Percentiles rank a stretch among this genome's conserved stretches.
Conservation (phyloP, 2,888 invertebrate genomes). For the Antheraea yamamai region DNA sequence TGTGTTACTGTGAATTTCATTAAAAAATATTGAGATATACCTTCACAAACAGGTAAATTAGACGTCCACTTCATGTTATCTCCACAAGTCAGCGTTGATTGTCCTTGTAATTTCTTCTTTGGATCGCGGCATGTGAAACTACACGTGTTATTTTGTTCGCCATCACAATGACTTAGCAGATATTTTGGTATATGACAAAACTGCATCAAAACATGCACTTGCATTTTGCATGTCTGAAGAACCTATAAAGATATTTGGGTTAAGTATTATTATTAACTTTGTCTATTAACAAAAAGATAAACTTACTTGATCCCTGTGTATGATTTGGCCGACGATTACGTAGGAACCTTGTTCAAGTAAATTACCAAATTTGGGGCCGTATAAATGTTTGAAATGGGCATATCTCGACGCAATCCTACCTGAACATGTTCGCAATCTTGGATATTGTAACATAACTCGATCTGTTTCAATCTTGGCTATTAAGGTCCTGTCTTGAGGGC, state of each 20-base stretch:
- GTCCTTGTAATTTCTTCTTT: constrained; percentile 53
- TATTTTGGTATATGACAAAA: constrained; percentile 64
- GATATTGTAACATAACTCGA: constrained; percentile 57
- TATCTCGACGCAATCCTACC: constrained; percentile 51
- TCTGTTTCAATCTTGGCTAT: constrained; percentile 63
- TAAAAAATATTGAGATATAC: constrained; percentile 38
- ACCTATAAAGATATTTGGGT: constrained; percentile 23
- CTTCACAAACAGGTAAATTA: constrained; percentile 60
- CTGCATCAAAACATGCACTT: constrained; percentile 67
- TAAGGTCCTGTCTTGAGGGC: constrained; percentile 70
- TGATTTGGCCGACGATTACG: constrained; percentile 60
- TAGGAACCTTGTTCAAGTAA: constrained; percentile 67
- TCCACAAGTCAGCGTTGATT: constrained; percentile 50
- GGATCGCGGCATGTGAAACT: constrained; percentile 64
- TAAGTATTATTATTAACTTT: neutral
- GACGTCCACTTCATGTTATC: constrained; percentile 63
- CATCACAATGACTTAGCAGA: constrained; percentile 54
- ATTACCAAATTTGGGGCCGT: constrained; percentile 69
- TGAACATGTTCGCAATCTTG: constrained; percentile 58
- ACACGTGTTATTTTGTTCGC: constrained; percentile 55
- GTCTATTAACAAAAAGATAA: neutral
- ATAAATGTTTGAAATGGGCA: constrained; percentile 58
- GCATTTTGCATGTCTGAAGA: constrained; percentile 69
- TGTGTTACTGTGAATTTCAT: neutral
- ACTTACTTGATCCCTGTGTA: constrained; percentile 58